phyloP scores from a whole-genome alignment of 2,113 vertebrate genomes.

The Brachyistius frenatus region DNA sequence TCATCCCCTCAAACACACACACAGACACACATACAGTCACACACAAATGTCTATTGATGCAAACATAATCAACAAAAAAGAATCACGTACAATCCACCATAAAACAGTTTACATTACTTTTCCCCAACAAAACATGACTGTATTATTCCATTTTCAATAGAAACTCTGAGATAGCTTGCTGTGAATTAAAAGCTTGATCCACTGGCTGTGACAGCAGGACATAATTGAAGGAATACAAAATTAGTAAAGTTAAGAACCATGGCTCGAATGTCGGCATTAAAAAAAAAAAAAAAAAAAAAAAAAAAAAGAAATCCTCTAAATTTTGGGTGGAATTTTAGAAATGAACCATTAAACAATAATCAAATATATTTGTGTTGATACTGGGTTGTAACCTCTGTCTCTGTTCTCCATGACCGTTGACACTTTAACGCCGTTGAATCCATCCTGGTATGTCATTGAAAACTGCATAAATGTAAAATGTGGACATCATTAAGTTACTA shows the following conservation, averaged over 20 bases:
- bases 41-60: conserved; percentile 53
- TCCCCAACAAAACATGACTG: conserved; percentile 42
- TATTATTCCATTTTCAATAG: conserved; percentile 65
- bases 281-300: conserved; percentile 19
- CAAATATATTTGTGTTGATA: too few relatives aligned
- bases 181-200: conserved; percentile 58
- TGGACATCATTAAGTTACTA: too few relatives aligned
- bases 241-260: conserved; percentile 33
- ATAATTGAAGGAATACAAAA: conserved; percentile 51
- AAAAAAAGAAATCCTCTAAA: neutral
- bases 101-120: conserved; percentile 55
- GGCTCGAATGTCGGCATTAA: conserved; percentile 7
- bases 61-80: conserved; percentile 52
- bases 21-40: neutral
- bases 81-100: conserved; percentile 58
- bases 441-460: too few relatives aligned
- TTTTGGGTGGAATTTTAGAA: neutral
- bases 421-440: too few relatives aligned
- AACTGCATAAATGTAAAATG: too few relatives aligned
- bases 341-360: neutral
- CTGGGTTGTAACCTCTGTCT: too few relatives aligned
- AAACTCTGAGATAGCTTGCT: conserved; percentile 46
- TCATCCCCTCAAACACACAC: conserved; percentile 24
- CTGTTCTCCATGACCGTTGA: too few relatives aligned
- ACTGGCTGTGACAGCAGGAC: conserved; percentile 54